phyloP scores from a whole-genome alignment of 2,113 vertebrate species.

The Aix galericulata region DNA sequence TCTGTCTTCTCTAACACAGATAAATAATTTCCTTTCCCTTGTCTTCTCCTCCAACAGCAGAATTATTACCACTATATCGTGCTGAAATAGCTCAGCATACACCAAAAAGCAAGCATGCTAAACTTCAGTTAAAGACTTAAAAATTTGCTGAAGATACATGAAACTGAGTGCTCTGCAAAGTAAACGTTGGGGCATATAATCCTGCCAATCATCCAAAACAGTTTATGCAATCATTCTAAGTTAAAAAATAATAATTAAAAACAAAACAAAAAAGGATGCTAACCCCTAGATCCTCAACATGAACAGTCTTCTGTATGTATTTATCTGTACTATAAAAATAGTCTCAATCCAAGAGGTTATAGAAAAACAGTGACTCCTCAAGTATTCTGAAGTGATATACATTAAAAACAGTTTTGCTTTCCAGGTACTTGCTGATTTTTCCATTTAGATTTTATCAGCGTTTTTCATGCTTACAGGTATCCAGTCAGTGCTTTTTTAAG shows the following conservation, averaged over 20 bases:
- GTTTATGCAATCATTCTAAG: background rate
- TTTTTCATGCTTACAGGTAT: background rate
- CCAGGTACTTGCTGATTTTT: background rate
- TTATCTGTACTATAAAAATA: background rate
- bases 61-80: background rate
- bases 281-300: background rate
- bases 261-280: background rate
- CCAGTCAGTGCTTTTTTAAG: background rate
- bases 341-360: background rate
- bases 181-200: background rate
- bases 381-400: background rate
- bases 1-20: background rate
- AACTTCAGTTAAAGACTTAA: background rate
- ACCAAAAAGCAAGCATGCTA: background rate
- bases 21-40: background rate
- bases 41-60: accelerated
- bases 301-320: background rate
- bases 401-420: background rate
- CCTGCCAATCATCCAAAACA: background rate
- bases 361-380: background rate
- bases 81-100: background rate
- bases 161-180: background rate
- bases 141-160: background rate
- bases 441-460: background rate
- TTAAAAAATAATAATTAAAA: background rate